Evolutionary conservation across 2,113 vertebrate species (phyloP).

Genomic region (Chaetura pelagica): DNA sequence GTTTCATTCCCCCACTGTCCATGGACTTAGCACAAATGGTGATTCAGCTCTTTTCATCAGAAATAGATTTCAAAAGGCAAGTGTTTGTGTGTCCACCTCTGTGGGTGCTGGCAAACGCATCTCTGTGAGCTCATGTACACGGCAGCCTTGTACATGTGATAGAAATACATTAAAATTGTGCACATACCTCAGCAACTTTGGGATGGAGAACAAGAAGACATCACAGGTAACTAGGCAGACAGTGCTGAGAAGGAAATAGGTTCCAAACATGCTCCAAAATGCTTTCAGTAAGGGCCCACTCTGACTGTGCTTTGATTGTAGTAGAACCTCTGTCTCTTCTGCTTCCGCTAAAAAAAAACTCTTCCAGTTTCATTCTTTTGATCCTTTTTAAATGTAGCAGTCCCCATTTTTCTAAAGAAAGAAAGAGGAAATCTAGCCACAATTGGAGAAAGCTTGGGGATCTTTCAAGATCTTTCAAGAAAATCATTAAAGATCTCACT

Average conservation of each 20-base stretch:
- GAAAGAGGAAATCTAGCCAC: background rate
- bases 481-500: background rate
- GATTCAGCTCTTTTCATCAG: background rate
- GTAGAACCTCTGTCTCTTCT: conserved; percentile 82
- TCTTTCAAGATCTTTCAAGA: background rate
- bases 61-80: background rate
- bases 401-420: conserved; percentile 73
- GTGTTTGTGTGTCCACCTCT: background rate
- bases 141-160: background rate
- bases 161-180: background rate
- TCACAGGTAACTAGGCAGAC: conserved; percentile 84
- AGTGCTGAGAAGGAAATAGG: conserved; percentile 86
- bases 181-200: conserved; percentile 88
- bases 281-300: conserved; percentile 81
- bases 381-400: conserved; percentile 32
- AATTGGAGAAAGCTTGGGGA: background rate
- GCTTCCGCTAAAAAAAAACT: no score
- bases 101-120: background rate
- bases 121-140: background rate
- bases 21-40: background rate
- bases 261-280: conserved; percentile 83
- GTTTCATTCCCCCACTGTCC: background rate
- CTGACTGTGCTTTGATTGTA: conserved; percentile 73
- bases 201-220: conserved; percentile 87
- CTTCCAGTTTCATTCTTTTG: background rate